Evolutionary conservation across 1,140 invertebrate species (phyloP).

Genomic region (Mamestra configurata): DNA sequence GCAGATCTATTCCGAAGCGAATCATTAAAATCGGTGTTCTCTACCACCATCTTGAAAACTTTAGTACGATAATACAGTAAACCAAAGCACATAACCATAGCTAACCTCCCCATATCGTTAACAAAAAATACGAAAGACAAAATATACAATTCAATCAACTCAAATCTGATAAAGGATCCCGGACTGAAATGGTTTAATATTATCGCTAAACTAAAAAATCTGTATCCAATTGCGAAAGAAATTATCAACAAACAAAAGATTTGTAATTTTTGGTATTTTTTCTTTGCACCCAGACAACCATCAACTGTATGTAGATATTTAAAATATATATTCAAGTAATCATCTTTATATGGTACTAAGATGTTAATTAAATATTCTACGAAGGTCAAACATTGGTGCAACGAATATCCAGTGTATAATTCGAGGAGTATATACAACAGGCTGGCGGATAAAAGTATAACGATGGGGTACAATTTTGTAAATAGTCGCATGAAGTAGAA

Average conservation of each 20-base stretch:
- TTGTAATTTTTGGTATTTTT: background rate
- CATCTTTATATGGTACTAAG: background rate
- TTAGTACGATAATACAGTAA: background rate
- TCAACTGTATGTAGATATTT: background rate
- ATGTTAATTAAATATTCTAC: background rate
- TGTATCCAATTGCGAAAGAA: background rate
- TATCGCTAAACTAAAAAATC: background rate
- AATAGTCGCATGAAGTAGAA: background rate
- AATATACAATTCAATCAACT: background rate
- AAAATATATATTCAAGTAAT: background rate
- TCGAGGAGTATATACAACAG: too few species aligned
- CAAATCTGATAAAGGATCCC: too few species aligned
- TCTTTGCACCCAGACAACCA: background rate
- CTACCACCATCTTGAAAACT: background rate
- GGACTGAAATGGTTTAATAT: background rate
- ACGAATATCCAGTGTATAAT: background rate
- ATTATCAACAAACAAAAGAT: background rate
- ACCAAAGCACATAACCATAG: background rate
- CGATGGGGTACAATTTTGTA: background rate
- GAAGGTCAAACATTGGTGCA: background rate
- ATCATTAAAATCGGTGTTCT: background rate
- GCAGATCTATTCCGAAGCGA: background rate
- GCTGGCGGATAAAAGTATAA: too few species aligned
- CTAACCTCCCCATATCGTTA: background rate
- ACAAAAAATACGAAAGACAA: background rate